A percentile compares a stretch with the other conserved stretches of the same genome.
Conservation (phyloP, 2,113 vertebrate genomes). For the Prietella phreatophila region DNA sequence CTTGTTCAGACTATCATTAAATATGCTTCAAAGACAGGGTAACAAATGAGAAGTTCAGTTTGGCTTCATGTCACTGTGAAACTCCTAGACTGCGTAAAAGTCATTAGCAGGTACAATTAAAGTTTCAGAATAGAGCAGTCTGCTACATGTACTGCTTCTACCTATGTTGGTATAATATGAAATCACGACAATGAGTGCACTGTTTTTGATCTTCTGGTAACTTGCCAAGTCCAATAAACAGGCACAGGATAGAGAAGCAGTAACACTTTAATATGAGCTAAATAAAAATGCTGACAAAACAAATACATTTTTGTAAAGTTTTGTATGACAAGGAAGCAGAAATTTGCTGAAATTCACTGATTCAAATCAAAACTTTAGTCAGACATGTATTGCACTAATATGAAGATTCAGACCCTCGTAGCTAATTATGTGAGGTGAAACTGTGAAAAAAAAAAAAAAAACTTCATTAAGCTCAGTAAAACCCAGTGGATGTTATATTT, state of each 20-base stretch:
- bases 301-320: not conserved
- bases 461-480: not conserved
- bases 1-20: not conserved
- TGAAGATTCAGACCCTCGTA: not conserved
- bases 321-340: not conserved
- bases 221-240: not conserved
- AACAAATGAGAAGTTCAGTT: not conserved
- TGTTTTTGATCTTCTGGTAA: not conserved
- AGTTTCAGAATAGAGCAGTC: not conserved
- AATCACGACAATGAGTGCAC: not conserved
- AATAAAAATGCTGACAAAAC: not conserved
- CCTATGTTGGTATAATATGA: not conserved
- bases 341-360: not conserved
- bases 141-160: not conserved
- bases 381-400: not conserved
- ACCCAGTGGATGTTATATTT: not conserved
- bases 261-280: not conserved
- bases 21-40: slow-evolving; percentile 15
- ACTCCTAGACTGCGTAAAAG: not conserved
- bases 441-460: not conserved
- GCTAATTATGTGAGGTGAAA: not conserved
- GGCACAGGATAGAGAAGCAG: not conserved
- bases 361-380: not conserved
- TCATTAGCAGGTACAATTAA: not conserved
- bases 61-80: not conserved